These are phyloP conservation scores for Yponomeuta malinellus DNA, from an alignment of 2,888 invertebrate species.

Conservation along the genomic window DNA sequence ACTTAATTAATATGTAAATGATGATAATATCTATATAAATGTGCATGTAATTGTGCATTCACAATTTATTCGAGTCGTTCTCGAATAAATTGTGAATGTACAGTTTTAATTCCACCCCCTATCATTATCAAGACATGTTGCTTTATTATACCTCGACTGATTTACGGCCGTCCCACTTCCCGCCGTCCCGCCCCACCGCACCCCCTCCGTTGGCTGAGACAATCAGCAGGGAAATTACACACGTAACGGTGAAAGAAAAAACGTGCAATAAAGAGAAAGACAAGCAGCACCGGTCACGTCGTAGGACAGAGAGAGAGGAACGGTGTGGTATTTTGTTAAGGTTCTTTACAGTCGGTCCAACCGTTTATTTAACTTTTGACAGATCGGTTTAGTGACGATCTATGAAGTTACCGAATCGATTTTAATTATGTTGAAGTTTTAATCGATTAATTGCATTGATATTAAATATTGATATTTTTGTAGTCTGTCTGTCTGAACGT, in stretches of 20 bases:
- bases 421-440: no score
- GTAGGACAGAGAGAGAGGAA: slow-evolving; percentile 13
- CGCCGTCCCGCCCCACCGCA: neutral
- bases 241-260: slow-evolving; percentile 43
- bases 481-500: no score
- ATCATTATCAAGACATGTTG: neutral
- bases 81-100: neutral
- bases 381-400: no score
- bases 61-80: no score
- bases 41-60: no score
- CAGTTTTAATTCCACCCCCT: neutral
- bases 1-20: no score
- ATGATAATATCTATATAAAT: no score
- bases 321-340: neutral
- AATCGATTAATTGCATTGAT: no score
- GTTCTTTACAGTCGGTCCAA: neutral
- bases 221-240: slow-evolving; percentile 44
- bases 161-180: neutral
- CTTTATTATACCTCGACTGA: neutral
- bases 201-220: slow-evolving; percentile 24
- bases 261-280: slow-evolving; percentile 24
- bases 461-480: no score
- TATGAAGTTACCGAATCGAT: no score
- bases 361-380: no score
- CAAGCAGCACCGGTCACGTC: slow-evolving; percentile 18